Conservation (phyloP, 1,140 invertebrate genomes). For the Muscidifurax raptorellus region DNA sequence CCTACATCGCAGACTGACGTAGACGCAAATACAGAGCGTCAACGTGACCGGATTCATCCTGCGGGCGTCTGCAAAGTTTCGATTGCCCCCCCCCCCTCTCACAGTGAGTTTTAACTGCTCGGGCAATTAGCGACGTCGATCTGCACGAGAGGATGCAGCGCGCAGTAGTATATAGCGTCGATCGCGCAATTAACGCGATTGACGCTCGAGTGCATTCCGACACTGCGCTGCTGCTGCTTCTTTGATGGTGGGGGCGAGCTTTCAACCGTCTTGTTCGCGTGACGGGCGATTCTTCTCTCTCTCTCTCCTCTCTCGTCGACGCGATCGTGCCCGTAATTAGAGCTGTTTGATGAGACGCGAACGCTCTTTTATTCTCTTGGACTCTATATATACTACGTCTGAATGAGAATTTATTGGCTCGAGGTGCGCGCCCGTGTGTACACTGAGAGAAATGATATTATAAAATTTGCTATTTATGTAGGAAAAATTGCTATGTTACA, state of each 20-base stretch:
- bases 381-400: too few relatives aligned
- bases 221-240: background rate
- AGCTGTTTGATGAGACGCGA: background rate
- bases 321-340: background rate
- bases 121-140: background rate
- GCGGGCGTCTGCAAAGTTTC: slow-evolving; percentile 7
- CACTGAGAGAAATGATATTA: too few relatives aligned
- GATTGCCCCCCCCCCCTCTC: background rate
- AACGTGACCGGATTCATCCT: background rate
- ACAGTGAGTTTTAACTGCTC: background rate
- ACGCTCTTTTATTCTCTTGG: too few relatives aligned
- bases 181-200: slow-evolving; percentile 23
- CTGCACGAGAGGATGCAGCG: background rate
- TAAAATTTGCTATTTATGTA: too few relatives aligned
- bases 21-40: background rate
- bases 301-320: too few relatives aligned
- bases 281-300: background rate
- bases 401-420: too few relatives aligned
- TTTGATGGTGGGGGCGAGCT: background rate
- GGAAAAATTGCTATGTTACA: too few relatives aligned
- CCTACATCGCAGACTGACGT: too few relatives aligned
- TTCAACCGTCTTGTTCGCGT: background rate
- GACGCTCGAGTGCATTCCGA: slow-evolving; percentile 1
- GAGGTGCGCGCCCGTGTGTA: too few relatives aligned
- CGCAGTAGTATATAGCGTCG: background rate